These are phyloP conservation scores for Oreortyx pictus DNA, from an alignment of 2,797 vertebrate species.

Conservation along the genomic window DNA sequence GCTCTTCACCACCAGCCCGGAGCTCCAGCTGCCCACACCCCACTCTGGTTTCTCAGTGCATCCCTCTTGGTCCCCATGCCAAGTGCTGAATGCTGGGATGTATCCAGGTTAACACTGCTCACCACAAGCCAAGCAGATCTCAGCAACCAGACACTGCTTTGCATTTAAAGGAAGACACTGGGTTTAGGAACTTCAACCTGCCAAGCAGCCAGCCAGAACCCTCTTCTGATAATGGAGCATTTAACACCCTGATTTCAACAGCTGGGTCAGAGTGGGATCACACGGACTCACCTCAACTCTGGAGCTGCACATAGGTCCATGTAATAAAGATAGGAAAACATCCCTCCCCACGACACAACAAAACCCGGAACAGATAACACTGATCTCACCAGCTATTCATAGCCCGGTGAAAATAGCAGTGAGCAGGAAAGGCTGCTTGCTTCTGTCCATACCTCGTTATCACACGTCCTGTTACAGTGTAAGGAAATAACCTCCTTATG, in stretches of 20 bases:
- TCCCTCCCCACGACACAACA: not conserved
- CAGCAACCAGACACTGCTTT: not conserved
- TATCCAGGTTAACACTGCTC: not conserved
- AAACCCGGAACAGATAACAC: not conserved
- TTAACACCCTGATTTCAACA: not conserved
- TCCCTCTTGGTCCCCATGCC: not conserved
- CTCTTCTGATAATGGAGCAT: not conserved
- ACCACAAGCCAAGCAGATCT: not conserved
- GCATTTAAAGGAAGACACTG: not conserved
- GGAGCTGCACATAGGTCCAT: not conserved
- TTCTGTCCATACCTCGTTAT: not conserved
- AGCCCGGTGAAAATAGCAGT: conserved; percentile 19
- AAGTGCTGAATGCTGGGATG: not conserved
- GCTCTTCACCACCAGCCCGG: not conserved
- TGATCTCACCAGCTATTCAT: conserved; percentile 22
- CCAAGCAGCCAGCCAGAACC: not conserved
- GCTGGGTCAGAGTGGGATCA: not conserved
- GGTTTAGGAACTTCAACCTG: not conserved
- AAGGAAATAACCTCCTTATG: conserved; percentile 37
- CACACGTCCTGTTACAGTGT: not conserved
- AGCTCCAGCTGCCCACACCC: not conserved
- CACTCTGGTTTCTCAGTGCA: not conserved
- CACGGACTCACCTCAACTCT: not conserved
- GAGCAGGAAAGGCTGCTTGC: not conserved
- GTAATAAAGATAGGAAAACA: conserved; percentile 23